phyloP scores from a whole-genome alignment of 2,113 vertebrate genomes.

The Xyliphius kryptos region DNA sequence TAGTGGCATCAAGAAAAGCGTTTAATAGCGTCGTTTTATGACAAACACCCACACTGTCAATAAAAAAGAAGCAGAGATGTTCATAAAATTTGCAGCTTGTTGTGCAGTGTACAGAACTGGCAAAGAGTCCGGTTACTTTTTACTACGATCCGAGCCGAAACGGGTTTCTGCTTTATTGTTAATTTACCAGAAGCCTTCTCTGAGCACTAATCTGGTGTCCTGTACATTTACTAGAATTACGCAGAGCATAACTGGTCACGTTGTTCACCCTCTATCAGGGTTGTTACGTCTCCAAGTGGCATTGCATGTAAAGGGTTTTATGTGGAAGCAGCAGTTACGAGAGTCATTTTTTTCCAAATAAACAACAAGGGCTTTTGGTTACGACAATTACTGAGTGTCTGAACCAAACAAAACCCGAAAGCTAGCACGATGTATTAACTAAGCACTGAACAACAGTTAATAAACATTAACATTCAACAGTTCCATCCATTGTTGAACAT shows the following conservation, averaged over 20 bases:
- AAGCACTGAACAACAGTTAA: too few species aligned
- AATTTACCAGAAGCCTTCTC: neutral
- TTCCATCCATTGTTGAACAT: too few species aligned
- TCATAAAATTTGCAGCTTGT: constrained; percentile 40
- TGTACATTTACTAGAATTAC: constrained; percentile 1
- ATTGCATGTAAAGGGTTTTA: constrained; percentile 34
- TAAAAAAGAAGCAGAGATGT: constrained; percentile 35
- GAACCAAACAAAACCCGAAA: constrained; percentile 10
- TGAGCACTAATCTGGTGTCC: constrained; percentile 31
- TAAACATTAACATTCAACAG: too few species aligned
- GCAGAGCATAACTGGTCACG: neutral
- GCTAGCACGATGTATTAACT: neutral
- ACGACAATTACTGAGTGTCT: constrained; percentile 24
- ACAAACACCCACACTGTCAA: constrained; percentile 32
- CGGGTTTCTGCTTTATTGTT: neutral
- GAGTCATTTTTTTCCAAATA: constrained; percentile 47
- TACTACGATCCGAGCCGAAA: neutral
- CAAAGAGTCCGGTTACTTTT: constrained; percentile 9
- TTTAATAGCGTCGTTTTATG: constrained; percentile 35
- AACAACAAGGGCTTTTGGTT: constrained; percentile 32
- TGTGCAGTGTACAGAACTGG: constrained; percentile 24
- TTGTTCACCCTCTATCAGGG: constrained; percentile 18
- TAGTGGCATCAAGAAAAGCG: constrained; percentile 14
- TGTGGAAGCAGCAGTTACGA: constrained; percentile 41
- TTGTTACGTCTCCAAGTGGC: constrained; percentile 14